Percentiles rank a stretch among this genome's conserved stretches.
phyloP scores from a whole-genome alignment of 2,888 invertebrate genomes.

The Agrotis puta region DNA sequence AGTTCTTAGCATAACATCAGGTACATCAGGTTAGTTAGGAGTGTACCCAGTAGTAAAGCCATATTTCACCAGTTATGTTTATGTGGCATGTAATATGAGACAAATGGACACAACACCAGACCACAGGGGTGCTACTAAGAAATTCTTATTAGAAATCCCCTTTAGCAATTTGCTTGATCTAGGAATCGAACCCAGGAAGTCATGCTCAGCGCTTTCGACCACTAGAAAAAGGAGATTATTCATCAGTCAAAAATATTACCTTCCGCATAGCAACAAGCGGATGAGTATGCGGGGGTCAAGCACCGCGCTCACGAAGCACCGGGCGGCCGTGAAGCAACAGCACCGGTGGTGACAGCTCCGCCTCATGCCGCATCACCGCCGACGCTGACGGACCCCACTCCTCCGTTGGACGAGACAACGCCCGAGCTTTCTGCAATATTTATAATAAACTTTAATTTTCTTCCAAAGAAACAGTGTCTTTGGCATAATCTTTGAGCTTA shows the following conservation, averaged over 20 bases:
- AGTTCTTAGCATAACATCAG: too few species aligned
- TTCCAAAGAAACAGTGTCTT: neutral
- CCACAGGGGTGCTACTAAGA: too few species aligned
- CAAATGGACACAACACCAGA: too few species aligned
- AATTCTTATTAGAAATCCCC: too few species aligned
- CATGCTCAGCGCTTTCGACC: too few species aligned
- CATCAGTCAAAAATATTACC: slow-evolving; percentile 66
- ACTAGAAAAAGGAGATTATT: neutral
- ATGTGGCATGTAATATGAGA: too few species aligned
- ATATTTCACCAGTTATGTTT: too few species aligned
- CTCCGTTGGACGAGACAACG: slow-evolving; percentile 92
- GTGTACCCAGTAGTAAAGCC: too few species aligned
- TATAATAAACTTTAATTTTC: slow-evolving; percentile 4
- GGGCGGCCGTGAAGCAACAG: slow-evolving; percentile 89
- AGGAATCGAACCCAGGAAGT: too few species aligned
- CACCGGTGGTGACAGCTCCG: slow-evolving; percentile 88
- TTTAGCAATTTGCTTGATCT: too few species aligned
- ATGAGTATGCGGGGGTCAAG: slow-evolving; percentile 86
- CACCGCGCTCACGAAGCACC: slow-evolving; percentile 90
- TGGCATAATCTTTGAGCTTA: neutral
- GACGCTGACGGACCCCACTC: slow-evolving; percentile 94
- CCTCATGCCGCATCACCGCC: slow-evolving; percentile 90
- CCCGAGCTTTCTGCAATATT: slow-evolving; percentile 90
- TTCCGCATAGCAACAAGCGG: slow-evolving; percentile 87
- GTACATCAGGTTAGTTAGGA: too few species aligned